phyloP scores from a whole-genome alignment of 1,140 invertebrate genomes.

The Calephelis virginiensis region DNA sequence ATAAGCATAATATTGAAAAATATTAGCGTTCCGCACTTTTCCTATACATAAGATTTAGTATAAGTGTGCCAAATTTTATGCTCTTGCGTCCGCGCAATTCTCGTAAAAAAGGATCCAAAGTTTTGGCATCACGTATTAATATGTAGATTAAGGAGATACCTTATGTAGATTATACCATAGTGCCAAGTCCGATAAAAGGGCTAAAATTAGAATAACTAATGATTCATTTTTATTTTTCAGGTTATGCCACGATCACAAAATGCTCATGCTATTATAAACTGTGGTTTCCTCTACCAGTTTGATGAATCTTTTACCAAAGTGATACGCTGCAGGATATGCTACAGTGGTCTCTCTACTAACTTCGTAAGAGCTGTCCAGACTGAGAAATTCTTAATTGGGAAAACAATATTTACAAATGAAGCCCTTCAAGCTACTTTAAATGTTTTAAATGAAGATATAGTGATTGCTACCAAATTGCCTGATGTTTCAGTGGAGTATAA shows the following conservation, averaged over 20 bases:
- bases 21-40: no score
- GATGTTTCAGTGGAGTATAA: slow-evolving; percentile 80
- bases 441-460: slow-evolving; percentile 78
- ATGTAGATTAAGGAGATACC: no score
- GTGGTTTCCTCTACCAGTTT: slow-evolving; percentile 34
- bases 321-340: slow-evolving; percentile 56
- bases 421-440: slow-evolving; percentile 74
- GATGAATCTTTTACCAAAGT: slow-evolving; percentile 23
- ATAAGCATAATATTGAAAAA: no score
- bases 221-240: slow-evolving; percentile 8
- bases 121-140: no score
- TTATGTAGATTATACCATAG: no score
- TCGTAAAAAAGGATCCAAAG: no score
- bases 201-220: neutral
- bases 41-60: no score
- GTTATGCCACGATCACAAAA: slow-evolving; percentile 43
- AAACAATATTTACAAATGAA: slow-evolving; percentile 45
- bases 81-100: no score
- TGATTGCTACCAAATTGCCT: slow-evolving; percentile 76
- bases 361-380: slow-evolving; percentile 83
- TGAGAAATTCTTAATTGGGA: slow-evolving; percentile 78
- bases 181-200: no score
- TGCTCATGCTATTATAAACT: slow-evolving; percentile 37
- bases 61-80: no score
- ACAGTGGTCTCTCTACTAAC: slow-evolving; percentile 82